Base-by-base conservation (phyloP, 2,888 invertebrate species). In the Plusia festucae region DNA sequence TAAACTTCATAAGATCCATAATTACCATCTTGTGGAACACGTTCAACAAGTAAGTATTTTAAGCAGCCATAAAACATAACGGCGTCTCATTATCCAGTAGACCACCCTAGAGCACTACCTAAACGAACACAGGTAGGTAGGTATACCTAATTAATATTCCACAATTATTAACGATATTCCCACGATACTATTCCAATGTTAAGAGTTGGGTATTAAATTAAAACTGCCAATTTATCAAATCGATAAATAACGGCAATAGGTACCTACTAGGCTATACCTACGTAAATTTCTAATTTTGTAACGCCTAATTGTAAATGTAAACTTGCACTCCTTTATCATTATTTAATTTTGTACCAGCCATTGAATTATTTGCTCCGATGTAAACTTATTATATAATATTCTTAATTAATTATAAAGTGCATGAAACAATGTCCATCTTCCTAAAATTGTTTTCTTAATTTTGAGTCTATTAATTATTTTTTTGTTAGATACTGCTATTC, bases 401-500 rank as follows among this genome's bases (percentile, higher is more conserved):
- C n/a, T n/a, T n/a, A n/a, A n/a, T n/a, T n/a, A n/a, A n/a, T n/a
- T n/a, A n/a, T n/a, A n/a, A n/a, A n/a, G n/a, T n/a, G n/a, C n/a
- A 24, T 24, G 24, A 24, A 24, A 24, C 2, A 24, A 24, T 24
- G n/a, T 5, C n/a, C n/a, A n/a, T 1, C n/a, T n/a, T 15, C n/a
- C 7, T 7, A 40, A 40, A 34, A 15, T n/a, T 40, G 40, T 40
- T 40, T 40, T 40, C 40, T n/a, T 40, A 40, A 40, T 34, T 34
- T 5, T n/a, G 40, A 6, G 40, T n/a, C n/a, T 27, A 34, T 40
- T 11, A 52, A 40, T 52, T 16, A 15, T 22, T 44, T 53, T 66
- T 30, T 46, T n/a, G 18, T 46, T 40, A 53, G 18, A 63, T 51
- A 56, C 15, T 53, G 5, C 22, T 16, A 44, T 40, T 34, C 56